These are phyloP conservation scores for Gymnocephalus cernua DNA, from an alignment of 2,113 vertebrate genomes.

Conservation along the genomic window DNA sequence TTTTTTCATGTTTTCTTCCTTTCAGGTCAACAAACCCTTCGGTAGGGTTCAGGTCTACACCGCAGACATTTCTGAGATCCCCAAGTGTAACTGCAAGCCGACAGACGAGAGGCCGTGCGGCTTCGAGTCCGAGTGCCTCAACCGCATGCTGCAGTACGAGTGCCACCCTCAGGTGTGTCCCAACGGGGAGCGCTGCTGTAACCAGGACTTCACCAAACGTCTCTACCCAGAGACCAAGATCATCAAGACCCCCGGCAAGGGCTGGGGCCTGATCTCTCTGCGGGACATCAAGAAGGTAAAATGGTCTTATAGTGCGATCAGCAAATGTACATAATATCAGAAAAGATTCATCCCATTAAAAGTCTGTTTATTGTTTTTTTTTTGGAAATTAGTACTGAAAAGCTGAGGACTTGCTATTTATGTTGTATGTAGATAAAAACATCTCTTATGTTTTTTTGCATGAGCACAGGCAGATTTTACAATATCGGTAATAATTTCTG, in stretches of 20 bases:
- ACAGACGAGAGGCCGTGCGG: conserved; percentile 93
- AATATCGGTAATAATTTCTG: not conserved
- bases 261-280: conserved; percentile 94
- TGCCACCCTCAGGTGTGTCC: conserved; percentile 98
- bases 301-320: not conserved
- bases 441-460: no score
- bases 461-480: no score
- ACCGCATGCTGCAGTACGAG: conserved; percentile 98
- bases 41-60: conserved; percentile 96
- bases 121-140: conserved; percentile 95
- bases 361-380: not conserved
- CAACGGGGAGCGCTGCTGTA: conserved; percentile 91
- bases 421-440: not conserved
- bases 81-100: conserved; percentile 98
- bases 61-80: conserved; percentile 96
- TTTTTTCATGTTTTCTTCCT: no score
- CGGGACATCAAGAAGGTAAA: conserved; percentile 96
- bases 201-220: conserved; percentile 97
- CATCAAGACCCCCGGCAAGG: conserved; percentile 94
- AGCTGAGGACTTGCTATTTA: not conserved
- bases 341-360: not conserved
- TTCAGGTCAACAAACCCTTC: conserved; percentile 93
- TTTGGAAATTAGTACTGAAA: not conserved
- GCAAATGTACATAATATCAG: not conserved
- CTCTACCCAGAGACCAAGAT: conserved; percentile 97